These are phyloP conservation scores for Patella caerulea DNA, from an alignment of 2,888 invertebrate species.

Conservation along the genomic window DNA sequence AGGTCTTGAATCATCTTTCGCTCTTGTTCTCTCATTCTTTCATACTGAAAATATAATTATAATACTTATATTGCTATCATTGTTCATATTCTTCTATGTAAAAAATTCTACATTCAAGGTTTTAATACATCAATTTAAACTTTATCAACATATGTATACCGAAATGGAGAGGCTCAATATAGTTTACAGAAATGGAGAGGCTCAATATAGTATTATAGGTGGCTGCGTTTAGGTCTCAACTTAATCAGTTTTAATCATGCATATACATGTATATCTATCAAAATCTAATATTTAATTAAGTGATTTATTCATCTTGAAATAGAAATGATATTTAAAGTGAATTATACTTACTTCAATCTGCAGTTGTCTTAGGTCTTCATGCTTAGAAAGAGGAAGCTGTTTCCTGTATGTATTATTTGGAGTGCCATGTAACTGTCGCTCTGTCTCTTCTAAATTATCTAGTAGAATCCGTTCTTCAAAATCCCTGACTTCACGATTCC, in stretches of 20 bases:
- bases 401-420: slow-evolving; percentile 31
- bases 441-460: slow-evolving; percentile 49
- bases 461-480: slow-evolving; percentile 59
- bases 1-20: slow-evolving; percentile 16
- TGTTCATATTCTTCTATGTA: too few species aligned
- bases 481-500: slow-evolving; percentile 53
- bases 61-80: too few species aligned
- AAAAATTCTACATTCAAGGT: too few species aligned
- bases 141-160: too few species aligned
- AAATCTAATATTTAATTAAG: neutral
- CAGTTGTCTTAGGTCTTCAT: slow-evolving; percentile 50
- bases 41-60: slow-evolving; percentile 51
- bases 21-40: slow-evolving; percentile 50
- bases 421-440: slow-evolving; percentile 28
- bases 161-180: too few species aligned
- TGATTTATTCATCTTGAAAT: too few species aligned
- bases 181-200: too few species aligned
- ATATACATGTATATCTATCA: neutral
- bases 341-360: slow-evolving; percentile 51
- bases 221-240: neutral
- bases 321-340: neutral
- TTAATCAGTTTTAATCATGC: neutral
- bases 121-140: too few species aligned
- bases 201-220: too few species aligned
- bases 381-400: slow-evolving; percentile 51